Percentiles rank a stretch among this genome's conserved stretches.
Conservation (phyloP, 2,113 vertebrate species). For the Psettodes erumei region DNA sequence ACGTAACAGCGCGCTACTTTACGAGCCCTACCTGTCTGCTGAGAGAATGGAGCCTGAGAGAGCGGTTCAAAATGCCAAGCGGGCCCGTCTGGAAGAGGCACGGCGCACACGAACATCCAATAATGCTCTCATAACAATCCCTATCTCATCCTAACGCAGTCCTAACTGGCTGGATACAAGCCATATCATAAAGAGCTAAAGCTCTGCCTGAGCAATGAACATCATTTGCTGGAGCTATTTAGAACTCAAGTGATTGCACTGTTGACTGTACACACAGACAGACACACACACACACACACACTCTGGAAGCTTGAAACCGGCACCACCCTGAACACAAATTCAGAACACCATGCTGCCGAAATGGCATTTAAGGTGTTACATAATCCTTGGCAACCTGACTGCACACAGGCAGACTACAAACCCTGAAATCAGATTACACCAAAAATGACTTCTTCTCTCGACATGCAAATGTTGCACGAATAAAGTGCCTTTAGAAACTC, state of each 20-base stretch:
- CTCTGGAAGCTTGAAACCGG: constrained; percentile 30
- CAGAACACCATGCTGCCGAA: constrained; percentile 38
- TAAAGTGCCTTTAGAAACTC: constrained; percentile 15
- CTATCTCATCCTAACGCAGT: constrained; percentile 17
- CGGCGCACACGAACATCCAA: not conserved
- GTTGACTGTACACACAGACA: constrained; percentile 1
- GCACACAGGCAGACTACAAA: constrained; percentile 38
- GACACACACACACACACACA: not conserved
- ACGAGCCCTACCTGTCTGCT: constrained; percentile 49
- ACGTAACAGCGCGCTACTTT: constrained; percentile 34
- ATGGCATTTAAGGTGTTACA: constrained; percentile 59
- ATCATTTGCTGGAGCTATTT: constrained; percentile 53
- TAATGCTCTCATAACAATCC: constrained; percentile 36
- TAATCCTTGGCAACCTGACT: constrained; percentile 51
- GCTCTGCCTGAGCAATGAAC: constrained; percentile 27
- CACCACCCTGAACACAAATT: constrained; percentile 26
- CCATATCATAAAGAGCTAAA: constrained; percentile 40
- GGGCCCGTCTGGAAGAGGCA: constrained; percentile 17
- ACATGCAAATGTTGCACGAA: constrained; percentile 16
- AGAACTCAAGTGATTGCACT: constrained; percentile 30
- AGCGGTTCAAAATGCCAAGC: constrained; percentile 25
- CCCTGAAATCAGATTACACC: constrained; percentile 51
- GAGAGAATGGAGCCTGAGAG: constrained; percentile 16
- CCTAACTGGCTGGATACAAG: constrained; percentile 30
- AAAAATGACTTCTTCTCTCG: constrained; percentile 31